Conservation (phyloP, 2,797 vertebrate genomes). For the Odontamblyopus rebecca region DNA sequence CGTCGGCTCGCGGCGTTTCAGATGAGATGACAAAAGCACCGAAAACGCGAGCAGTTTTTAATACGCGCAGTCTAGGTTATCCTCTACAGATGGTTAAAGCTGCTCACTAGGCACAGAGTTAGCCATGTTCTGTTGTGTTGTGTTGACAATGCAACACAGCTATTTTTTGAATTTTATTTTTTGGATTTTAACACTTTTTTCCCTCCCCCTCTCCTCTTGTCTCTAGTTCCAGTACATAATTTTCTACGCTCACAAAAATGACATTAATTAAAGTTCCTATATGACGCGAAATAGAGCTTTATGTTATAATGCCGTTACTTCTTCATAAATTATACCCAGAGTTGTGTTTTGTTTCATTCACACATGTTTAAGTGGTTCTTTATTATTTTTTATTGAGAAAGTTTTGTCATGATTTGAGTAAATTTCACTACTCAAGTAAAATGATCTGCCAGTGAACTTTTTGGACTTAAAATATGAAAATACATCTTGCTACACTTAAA, state of each 20-base stretch:
- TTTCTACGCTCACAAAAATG: neutral
- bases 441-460: too few species aligned
- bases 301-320: too few species aligned
- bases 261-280: neutral
- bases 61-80: constrained; percentile 65
- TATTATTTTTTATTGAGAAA: too few species aligned
- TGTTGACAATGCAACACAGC: constrained; percentile 71
- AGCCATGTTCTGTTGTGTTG: constrained; percentile 45
- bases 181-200: constrained; percentile 77
- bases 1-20: constrained; percentile 70
- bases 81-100: constrained; percentile 73
- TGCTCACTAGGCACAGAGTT: constrained; percentile 7
- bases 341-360: too few species aligned
- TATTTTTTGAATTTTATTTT: constrained; percentile 56
- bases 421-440: too few species aligned
- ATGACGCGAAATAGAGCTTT: too few species aligned
- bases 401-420: too few species aligned
- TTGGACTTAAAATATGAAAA: too few species aligned
- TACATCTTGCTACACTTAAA: too few species aligned
- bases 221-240: neutral
- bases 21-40: constrained; percentile 72
- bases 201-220: constrained; percentile 42
- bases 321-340: too few species aligned
- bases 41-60: constrained; percentile 57
- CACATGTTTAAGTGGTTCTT: too few species aligned